Conservation (phyloP, 2,888 invertebrate genomes). For the Phanerotoma sp. region DNA sequence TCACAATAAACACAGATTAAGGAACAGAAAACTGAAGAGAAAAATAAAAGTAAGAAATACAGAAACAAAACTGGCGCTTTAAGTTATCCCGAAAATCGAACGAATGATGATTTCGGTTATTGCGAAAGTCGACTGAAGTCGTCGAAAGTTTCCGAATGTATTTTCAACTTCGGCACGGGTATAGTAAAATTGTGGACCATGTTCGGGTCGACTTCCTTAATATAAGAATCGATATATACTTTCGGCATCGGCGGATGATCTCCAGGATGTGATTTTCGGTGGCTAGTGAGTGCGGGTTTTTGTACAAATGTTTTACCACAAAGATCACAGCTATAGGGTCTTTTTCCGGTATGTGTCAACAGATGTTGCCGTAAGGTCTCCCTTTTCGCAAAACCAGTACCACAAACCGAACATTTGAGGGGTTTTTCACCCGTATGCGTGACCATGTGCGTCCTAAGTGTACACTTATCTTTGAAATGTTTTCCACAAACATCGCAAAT, state of each 20-base stretch:
- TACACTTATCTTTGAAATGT: slow-evolving; percentile 21
- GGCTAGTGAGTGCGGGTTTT: slow-evolving; percentile 44
- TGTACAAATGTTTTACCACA: slow-evolving; percentile 45
- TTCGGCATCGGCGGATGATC: slow-evolving; percentile 42
- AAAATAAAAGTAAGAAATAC: no score
- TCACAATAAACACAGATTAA: no score
- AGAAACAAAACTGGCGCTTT: neutral
- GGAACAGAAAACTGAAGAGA: no score
- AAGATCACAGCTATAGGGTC: slow-evolving; percentile 45
- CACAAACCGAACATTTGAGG: slow-evolving; percentile 30
- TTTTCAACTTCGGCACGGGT: slow-evolving; percentile 36
- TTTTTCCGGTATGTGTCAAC: slow-evolving; percentile 44
- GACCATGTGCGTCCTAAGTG: slow-evolving; percentile 26
- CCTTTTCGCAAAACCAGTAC: slow-evolving; percentile 35
- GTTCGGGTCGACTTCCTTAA: slow-evolving; percentile 7
- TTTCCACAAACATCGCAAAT: slow-evolving; percentile 36
- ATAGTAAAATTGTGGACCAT: neutral
- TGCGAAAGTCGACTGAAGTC: neutral
- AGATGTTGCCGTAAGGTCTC: slow-evolving; percentile 42
- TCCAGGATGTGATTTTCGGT: slow-evolving; percentile 44
- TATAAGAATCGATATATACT: slow-evolving; percentile 32
- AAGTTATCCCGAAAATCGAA: neutral
- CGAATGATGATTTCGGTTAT: neutral
- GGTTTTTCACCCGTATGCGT: slow-evolving; percentile 28
- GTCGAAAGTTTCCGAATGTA: slow-evolving; percentile 33